phyloP scores from a whole-genome alignment of 2,888 invertebrate genomes.

The Labia minor region DNA sequence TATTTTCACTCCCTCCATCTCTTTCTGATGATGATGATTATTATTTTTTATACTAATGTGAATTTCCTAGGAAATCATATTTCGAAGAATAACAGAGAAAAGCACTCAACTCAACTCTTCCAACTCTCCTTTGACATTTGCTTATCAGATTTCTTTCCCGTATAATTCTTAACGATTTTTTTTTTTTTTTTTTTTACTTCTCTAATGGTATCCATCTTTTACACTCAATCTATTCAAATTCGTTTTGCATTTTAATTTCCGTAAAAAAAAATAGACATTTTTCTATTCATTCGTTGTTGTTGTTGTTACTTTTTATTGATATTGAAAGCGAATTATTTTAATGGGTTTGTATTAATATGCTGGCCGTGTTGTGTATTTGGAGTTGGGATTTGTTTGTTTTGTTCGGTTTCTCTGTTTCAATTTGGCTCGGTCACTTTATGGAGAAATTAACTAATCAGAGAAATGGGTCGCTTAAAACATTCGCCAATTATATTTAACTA shows the following conservation, averaged over 20 bases:
- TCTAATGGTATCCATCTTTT: background rate
- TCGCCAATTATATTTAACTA: background rate
- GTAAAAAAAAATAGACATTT: background rate
- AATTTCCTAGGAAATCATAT: too few species aligned
- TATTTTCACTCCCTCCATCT: too few species aligned
- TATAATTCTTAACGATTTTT: constrained; percentile 1
- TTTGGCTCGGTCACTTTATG: background rate
- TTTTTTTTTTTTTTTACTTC: background rate
- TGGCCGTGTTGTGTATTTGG: background rate
- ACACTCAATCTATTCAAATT: background rate
- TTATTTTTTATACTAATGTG: too few species aligned
- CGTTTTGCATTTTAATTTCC: constrained; percentile 8
- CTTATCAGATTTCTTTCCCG: background rate
- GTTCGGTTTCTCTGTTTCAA: too few species aligned
- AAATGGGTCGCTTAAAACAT: background rate
- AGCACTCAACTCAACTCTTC: constrained; percentile 1
- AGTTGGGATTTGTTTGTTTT: too few species aligned
- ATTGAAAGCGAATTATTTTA: constrained; percentile 3
- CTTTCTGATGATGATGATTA: too few species aligned
- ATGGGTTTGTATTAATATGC: background rate
- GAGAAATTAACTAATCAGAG: background rate
- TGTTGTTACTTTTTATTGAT: background rate
- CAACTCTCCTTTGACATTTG: background rate
- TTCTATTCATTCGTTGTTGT: too few species aligned
- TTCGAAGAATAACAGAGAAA: constrained; percentile 1